phyloP scores from a whole-genome alignment of 1,140 invertebrate species.

The Bombus confusus region DNA sequence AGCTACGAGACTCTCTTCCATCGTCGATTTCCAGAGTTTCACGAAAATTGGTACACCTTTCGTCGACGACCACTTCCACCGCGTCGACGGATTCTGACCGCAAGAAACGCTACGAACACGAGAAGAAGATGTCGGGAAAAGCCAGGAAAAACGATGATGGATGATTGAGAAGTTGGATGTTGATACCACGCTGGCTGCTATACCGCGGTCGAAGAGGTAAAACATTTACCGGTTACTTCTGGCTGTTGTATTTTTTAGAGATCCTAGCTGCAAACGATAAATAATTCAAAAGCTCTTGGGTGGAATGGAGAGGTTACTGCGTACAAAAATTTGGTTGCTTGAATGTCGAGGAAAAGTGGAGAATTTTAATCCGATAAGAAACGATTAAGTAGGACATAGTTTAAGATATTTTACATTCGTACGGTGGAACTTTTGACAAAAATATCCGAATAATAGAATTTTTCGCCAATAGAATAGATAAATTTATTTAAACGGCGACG shows the following conservation, averaged over 20 bases:
- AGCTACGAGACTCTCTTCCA: background rate
- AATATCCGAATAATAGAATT: too few species aligned
- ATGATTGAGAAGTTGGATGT: conserved; percentile 28
- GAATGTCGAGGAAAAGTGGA: background rate
- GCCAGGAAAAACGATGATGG: conserved; percentile 30
- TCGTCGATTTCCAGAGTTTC: background rate
- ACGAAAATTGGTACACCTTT: background rate
- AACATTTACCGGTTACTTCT: conserved; percentile 17
- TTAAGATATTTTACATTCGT: too few species aligned
- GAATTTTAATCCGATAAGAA: background rate
- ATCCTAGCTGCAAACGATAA: background rate
- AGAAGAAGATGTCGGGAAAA: background rate
- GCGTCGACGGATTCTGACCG: background rate
- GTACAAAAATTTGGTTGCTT: background rate
- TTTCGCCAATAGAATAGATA: too few species aligned
- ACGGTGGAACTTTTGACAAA: too few species aligned
- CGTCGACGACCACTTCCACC: background rate
- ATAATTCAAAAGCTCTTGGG: conserved; percentile 7
- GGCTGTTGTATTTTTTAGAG: conserved; percentile 8
- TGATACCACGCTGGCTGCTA: background rate
- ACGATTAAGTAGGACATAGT: too few species aligned
- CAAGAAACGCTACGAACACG: background rate
- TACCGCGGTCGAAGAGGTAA: background rate
- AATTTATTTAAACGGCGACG: too few species aligned
- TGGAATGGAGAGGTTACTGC: background rate